A percentile compares a stretch with the other conserved stretches of the same genome.
phyloP scores from a whole-genome alignment of 1,140 invertebrate genomes.

The Pseudomyrmex sp. region DNA sequence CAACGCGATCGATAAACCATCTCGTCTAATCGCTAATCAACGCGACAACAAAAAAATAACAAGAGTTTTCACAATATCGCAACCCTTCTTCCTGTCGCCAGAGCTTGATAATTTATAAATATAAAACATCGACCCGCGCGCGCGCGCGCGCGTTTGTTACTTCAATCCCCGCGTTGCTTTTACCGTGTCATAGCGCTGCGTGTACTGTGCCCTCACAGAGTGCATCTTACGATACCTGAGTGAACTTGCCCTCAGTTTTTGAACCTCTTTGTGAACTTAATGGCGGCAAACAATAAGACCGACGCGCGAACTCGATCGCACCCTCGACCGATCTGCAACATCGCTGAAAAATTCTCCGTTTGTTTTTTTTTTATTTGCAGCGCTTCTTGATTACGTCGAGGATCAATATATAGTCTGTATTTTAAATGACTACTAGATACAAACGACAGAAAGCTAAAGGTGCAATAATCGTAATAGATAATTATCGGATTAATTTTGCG shows the following conservation, averaged over 20 bases:
- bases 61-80: not conserved
- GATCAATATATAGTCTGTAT: not conserved
- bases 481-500: constrained; percentile 39
- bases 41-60: not conserved
- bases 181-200: not conserved
- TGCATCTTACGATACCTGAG: constrained; percentile 22
- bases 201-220: not conserved
- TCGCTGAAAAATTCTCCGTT: not conserved
- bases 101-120: constrained; percentile 71
- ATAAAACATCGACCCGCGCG: constrained; percentile 64
- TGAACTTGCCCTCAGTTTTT: constrained; percentile 60
- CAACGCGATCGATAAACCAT: not conserved
- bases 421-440: not conserved
- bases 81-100: constrained; percentile 39
- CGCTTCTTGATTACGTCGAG: not conserved
- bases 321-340: not conserved
- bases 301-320: not conserved
- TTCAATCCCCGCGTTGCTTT: constrained; percentile 1
- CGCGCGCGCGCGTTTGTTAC: constrained; percentile 2
- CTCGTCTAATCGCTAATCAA: constrained; percentile 20
- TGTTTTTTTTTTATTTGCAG: not conserved
- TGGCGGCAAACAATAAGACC: not conserved
- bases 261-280: constrained; percentile 1
- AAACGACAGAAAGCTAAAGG: not conserved
- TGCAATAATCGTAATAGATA: constrained; percentile 7